Base-by-base conservation (phyloP, 2,888 invertebrate species). In the Cotesia congregata region DNA sequence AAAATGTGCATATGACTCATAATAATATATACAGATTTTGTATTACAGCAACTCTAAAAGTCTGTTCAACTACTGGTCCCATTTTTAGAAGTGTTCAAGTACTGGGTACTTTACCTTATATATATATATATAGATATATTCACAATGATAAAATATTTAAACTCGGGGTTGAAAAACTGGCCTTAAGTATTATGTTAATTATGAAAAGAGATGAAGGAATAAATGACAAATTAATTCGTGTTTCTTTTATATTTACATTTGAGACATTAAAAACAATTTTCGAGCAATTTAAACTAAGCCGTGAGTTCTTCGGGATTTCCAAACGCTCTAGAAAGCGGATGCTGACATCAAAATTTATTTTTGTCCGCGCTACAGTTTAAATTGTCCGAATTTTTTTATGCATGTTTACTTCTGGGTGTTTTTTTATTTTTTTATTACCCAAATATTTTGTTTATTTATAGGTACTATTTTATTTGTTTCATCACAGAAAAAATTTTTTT, bases 281-380 rank as follows among this genome's bases (percentile, higher is more conserved):
- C 3, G 4, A 50, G 7, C 7, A 50, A 50, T 7, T 50, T 12
- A 12, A 50, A 50, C 9, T 50, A n/a, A 61, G 17, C 40, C 61
- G 30, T 20, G n/a, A 40, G 12, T n/a, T 12, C 30, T 62, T 72
- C 15, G 40, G 39, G 72, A 72, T 30, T 60, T 39, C 59, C n/a
- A 6, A 62, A 30, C 20, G 20, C 9, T 30, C 50, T 59, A 69
- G 59, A 20, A 30, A 17, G 59, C 20, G 59, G 40, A 9, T 62
- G 64, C 41, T 72, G 72, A 64, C 41, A 72, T 72, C 60, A 12
- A 72, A 72, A 72, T 72, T 65, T 72, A 72, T 64, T 72, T 72
- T 65, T 62, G 15, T 72, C 64, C 41, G 62, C 65, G 15, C 6
- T 62, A 62, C 72, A 9, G 30, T 50, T 70, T 17, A 70, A 72